Percentiles rank a stretch among this genome's conserved stretches.
phyloP scores from a whole-genome alignment of 1,140 invertebrate genomes.

The Cotesia vestalis region DNA sequence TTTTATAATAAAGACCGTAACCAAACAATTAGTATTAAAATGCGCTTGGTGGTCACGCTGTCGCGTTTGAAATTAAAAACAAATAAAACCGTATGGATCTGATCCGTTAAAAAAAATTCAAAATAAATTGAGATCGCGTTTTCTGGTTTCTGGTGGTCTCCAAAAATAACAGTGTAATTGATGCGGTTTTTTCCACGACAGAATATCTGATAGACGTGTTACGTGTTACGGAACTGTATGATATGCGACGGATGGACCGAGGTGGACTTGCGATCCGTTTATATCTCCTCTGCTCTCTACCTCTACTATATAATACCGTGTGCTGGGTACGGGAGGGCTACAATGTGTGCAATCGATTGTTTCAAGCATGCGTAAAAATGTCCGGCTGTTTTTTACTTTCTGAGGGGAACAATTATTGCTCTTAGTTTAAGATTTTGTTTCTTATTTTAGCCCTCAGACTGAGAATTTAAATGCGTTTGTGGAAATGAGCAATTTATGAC shows the following conservation, averaged over 20 bases:
- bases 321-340: not conserved
- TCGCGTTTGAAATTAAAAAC: constrained; percentile 28
- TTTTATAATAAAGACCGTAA: constrained; percentile 34
- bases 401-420: too few species aligned
- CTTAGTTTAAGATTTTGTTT: too few species aligned
- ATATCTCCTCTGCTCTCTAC: not conserved
- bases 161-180: constrained; percentile 31
- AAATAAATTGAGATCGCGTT: not conserved
- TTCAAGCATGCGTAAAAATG: constrained; percentile 36
- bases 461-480: too few species aligned
- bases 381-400: constrained; percentile 27
- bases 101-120: not conserved
- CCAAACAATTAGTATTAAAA: constrained; percentile 58
- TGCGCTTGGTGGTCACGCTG: constrained; percentile 40
- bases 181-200: constrained; percentile 31
- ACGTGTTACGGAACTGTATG: constrained; percentile 9
- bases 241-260: constrained; percentile 32
- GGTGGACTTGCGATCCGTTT: too few species aligned
- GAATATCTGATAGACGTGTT: constrained; percentile 21
- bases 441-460: too few species aligned
- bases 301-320: constrained; percentile 2
- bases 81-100: constrained; percentile 22
- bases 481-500: too few species aligned
- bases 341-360: constrained; percentile 28
- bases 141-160: constrained; percentile 1